Conservation (phyloP, 2,888 invertebrate species). For the Drosophila monieri region DNA sequence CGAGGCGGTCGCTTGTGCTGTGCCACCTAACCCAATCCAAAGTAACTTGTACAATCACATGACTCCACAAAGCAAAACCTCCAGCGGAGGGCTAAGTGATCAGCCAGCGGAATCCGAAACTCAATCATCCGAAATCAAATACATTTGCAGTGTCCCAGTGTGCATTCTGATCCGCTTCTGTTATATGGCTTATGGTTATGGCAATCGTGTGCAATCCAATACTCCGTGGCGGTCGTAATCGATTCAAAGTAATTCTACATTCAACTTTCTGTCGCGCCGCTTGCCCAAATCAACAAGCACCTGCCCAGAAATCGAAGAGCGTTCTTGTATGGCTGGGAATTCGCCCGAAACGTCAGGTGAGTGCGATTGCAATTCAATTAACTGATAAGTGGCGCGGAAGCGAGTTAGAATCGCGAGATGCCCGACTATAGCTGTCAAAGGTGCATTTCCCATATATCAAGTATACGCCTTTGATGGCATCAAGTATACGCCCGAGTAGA, state of each 20-base stretch:
- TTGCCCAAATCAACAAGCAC: constrained; percentile 8
- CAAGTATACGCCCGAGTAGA: background rate
- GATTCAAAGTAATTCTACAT: constrained; percentile 35
- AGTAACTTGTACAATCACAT: constrained; percentile 3
- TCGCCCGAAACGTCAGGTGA: constrained; percentile 29
- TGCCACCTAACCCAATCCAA: constrained; percentile 6
- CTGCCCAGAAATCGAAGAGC: background rate
- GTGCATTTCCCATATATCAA: constrained; percentile 10
- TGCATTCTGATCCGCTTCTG: constrained; percentile 11
- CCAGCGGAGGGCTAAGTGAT: constrained; percentile 27
- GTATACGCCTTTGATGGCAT: constrained; percentile 10
- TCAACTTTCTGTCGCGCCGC: constrained; percentile 36
- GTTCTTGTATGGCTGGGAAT: constrained; percentile 3
- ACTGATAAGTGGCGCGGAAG: constrained; percentile 27
- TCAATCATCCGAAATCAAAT: background rate
- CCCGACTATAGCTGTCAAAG: background rate
- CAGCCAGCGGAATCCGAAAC: constrained; percentile 24
- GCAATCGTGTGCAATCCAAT: constrained; percentile 31
- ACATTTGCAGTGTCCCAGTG: constrained; percentile 31
- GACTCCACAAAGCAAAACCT: background rate
- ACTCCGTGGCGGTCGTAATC: constrained; percentile 29
- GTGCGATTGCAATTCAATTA: constrained; percentile 24
- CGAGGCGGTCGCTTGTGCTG: constrained; percentile 71
- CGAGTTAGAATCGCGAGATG: background rate
- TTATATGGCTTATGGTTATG: constrained; percentile 8